These are phyloP conservation scores for Dunckerocampus dactyliophorus DNA, from an alignment of 2,113 vertebrate genomes.

Conservation along the genomic window DNA sequence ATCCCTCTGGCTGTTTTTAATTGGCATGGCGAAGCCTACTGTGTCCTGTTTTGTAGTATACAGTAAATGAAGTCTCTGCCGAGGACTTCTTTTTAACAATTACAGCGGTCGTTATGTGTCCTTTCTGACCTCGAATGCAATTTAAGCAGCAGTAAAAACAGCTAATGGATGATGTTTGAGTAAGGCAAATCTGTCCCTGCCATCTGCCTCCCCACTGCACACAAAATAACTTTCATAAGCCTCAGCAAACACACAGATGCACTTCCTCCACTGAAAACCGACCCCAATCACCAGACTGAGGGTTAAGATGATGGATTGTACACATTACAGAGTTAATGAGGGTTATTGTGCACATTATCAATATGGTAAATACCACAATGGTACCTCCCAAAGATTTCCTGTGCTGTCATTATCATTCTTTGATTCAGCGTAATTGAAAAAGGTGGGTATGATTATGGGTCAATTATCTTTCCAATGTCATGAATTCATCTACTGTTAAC, in stretches of 20 bases:
- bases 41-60: neutral
- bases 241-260: slow-evolving; percentile 41
- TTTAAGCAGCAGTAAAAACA: slow-evolving; percentile 28
- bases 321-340: slow-evolving; percentile 34
- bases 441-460: neutral
- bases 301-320: slow-evolving; percentile 20
- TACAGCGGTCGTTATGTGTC: neutral
- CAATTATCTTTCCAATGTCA: slow-evolving; percentile 5
- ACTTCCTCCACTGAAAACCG: slow-evolving; percentile 28
- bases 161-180: slow-evolving; percentile 35
- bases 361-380: slow-evolving; percentile 10
- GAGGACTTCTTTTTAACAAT: neutral
- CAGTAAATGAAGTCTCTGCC: neutral
- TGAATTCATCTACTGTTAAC: slow-evolving; percentile 3
- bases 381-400: slow-evolving; percentile 14
- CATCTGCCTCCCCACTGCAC: slow-evolving; percentile 60
- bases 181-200: slow-evolving; percentile 52
- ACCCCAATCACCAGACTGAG: neutral
- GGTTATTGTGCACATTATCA: slow-evolving; percentile 25
- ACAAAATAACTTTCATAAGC: slow-evolving; percentile 49
- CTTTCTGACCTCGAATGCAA: neutral
- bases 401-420: slow-evolving; percentile 10
- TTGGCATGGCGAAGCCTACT: neutral
- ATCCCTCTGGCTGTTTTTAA: slow-evolving; percentile 7
- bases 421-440: neutral